Evolutionary conservation across 1,140 invertebrate species (phyloP), one percentile per base, ranked within the genome.

Genomic region (Drosophila sechellia): DNA sequence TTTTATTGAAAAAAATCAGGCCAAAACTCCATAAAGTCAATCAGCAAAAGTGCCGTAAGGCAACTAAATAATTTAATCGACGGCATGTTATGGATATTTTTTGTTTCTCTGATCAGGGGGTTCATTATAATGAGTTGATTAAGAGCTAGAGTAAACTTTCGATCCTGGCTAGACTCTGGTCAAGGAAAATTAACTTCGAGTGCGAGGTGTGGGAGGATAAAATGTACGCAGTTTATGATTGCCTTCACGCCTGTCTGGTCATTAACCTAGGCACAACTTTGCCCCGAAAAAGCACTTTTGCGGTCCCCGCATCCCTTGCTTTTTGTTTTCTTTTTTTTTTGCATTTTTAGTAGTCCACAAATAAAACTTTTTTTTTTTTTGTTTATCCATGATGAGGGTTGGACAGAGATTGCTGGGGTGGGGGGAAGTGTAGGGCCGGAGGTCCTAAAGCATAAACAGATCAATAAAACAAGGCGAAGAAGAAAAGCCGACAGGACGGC

Each of bases 401-500:
- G 35, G 48, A 48, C 42, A 34, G 63, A 15, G 49, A 17, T 39
- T 43, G 40, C 45, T 12, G 57, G 17, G 46, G 13, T 25, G 61
- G 53, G 20, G 46, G 25, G 22, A 52, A 5, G 1, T 37, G 40
- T 40, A 8, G 11, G 22, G 54, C 15, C 39, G 40, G 54, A 34
- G 39, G 39, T 45, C 63, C 61, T 37, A 46, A 65, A 73, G 77
- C 81, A 85, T 86, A 85, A 86, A 85, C 81, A 85, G 83, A 85
- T 86, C 81, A 85, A 85, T 85, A 81, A 85, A 85, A 74, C 56
- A 70, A 52, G 65, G 46, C 63, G 22, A 59, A 50, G 63, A 63
- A 58, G 43, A 31, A 73, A 64, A 78, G 42, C 52, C 48, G 53
- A 31, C 31, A 27, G 48, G 49, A n/a, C 25, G 60, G 35, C 31